phyloP scores from a whole-genome alignment of 1,140 invertebrate genomes.

The Goniozus legneri region DNA sequence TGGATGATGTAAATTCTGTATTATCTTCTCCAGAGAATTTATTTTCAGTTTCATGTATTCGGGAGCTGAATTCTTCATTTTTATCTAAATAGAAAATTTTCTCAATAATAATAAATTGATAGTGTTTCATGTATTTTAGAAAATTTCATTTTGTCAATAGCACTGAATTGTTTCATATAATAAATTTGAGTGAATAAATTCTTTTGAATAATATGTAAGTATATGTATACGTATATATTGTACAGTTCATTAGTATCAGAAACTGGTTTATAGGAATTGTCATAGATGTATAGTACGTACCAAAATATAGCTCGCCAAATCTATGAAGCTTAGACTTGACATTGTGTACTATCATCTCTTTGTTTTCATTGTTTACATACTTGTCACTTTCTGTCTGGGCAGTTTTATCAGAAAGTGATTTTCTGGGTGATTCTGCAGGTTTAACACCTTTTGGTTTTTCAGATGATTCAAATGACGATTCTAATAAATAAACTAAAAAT shows the following conservation, averaged over 20 bases:
- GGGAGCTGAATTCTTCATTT: constrained; percentile 61
- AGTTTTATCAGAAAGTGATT: constrained; percentile 21
- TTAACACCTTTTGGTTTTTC: constrained; percentile 12
- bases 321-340: constrained; percentile 50
- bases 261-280: background rate
- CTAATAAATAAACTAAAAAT: constrained; percentile 20
- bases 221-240: too few relatives aligned
- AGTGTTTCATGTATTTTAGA: too few relatives aligned
- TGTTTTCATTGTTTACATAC: constrained; percentile 57
- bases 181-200: background rate
- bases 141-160: too few relatives aligned
- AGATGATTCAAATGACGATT: constrained; percentile 13
- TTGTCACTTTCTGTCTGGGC: constrained; percentile 50
- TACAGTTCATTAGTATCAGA: too few relatives aligned
- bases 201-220: background rate
- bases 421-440: constrained; percentile 11
- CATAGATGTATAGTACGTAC: constrained; percentile 25
- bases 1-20: constrained; percentile 24
- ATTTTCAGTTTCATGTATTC: constrained; percentile 69
- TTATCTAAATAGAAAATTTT: constrained; percentile 50
- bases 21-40: constrained; percentile 57
- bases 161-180: background rate
- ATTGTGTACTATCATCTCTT: constrained; percentile 29
- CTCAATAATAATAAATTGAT: background rate
- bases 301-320: constrained; percentile 55